A percentile compares a stretch with the other conserved stretches of the same genome.
phyloP scores from a whole-genome alignment of 2,797 vertebrate genomes.

The Cynopterus sphinx region DNA sequence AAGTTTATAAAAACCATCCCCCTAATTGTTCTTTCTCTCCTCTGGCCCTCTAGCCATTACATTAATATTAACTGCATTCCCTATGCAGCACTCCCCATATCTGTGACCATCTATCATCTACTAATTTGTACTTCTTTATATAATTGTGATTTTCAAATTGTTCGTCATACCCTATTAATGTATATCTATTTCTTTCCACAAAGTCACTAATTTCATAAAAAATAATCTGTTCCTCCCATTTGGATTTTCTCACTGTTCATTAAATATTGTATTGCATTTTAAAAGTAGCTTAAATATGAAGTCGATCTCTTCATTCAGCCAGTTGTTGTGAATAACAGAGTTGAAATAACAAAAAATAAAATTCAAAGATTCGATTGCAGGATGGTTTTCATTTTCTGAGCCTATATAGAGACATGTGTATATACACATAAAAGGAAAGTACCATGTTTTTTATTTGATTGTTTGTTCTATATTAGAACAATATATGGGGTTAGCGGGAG shows the following conservation, averaged over 20 bases:
- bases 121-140: too few species aligned
- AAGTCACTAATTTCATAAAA: conserved; percentile 60
- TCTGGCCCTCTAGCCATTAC: too few species aligned
- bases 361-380: conserved; percentile 2
- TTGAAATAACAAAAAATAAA: conserved; percentile 47
- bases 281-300: conserved; percentile 56
- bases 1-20: too few species aligned
- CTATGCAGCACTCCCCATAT: too few species aligned
- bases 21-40: too few species aligned
- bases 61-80: too few species aligned
- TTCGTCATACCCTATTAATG: conserved; percentile 37
- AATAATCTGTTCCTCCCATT: conserved; percentile 43
- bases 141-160: conserved; percentile 12
- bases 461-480: neutral
- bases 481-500: neutral
- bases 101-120: too few species aligned
- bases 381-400: conserved; percentile 17
- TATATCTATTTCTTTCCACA: conserved; percentile 59
- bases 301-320: conserved; percentile 56
- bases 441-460: neutral
- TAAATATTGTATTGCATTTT: conserved; percentile 47
- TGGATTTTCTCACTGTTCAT: conserved; percentile 73
- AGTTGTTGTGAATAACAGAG: conserved; percentile 60
- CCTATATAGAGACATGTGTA: neutral
- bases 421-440: neutral